Evolutionary conservation across 2,113 vertebrate species (phyloP).

Genomic region (Delphinus delphis): DNA sequence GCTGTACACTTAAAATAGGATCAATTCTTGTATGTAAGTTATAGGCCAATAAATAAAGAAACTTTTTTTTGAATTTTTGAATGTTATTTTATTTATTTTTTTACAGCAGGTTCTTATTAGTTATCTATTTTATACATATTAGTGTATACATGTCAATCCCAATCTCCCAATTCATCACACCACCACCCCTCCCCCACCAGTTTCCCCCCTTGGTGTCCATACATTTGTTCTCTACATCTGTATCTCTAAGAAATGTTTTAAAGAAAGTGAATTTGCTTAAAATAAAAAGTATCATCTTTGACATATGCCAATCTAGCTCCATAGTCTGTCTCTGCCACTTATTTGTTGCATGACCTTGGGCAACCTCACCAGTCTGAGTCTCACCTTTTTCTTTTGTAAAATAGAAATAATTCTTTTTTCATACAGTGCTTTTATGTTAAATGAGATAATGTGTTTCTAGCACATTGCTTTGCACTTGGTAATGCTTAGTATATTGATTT

Average conservation of each 20-base stretch:
- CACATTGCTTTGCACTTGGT: not conserved
- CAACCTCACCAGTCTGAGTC: not conserved
- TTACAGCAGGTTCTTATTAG: too few species aligned
- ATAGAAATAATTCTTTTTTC: not conserved
- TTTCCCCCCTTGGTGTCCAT: too few species aligned
- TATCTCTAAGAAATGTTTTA: not conserved
- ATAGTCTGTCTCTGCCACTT: not conserved
- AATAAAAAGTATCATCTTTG: not conserved
- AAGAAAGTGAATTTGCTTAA: not conserved
- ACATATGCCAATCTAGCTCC: not conserved
- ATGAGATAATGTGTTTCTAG: not conserved
- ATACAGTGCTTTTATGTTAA: not conserved
- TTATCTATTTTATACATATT: too few species aligned
- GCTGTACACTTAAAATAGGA: not conserved
- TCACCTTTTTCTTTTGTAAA: constrained; percentile 1
- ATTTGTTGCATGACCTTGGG: not conserved
- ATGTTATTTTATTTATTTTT: too few species aligned
- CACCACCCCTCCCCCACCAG: too few species aligned
- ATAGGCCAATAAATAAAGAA: not conserved
- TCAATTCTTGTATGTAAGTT: not conserved
- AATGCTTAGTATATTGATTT: not conserved
- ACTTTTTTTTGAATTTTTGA: not conserved
- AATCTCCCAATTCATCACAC: too few species aligned
- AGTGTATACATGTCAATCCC: too few species aligned
- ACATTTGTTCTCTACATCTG: too few species aligned